Base-by-base conservation (phyloP, 2,797 vertebrate genomes). In the Decapterus maruadsi region DNA sequence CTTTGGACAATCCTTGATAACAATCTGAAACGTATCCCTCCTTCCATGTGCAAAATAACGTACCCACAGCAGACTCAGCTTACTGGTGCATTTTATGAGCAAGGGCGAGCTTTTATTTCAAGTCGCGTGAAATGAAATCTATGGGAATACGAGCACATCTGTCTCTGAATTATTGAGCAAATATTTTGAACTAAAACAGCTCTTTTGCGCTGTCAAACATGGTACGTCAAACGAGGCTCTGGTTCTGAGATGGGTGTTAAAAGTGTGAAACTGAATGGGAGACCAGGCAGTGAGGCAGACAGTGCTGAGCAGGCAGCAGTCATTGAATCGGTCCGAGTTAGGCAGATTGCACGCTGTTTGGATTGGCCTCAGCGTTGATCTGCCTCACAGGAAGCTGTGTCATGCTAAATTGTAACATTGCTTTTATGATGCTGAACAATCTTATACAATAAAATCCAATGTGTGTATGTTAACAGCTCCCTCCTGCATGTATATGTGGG, bases 101-200 rank as follows among this genome's bases (percentile, higher is more conserved):
- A 0, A 74, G 75, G 66, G 79, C 8, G 1, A 80, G 83, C 79
- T 91, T 91, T 88, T 67, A 88, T 89, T 91, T 91, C 82, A 83
- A 79, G 74, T 87, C 73, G 87, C 78, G 13, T 90, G 89, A 90
- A 93, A 93, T 92, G 54, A 87, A 92, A 93, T 93, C 87, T 90
- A 83, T 77, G 71, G 84, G 88, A 90, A 85, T 83, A 91, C 59
- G 71, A 85, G 83, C 86, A 91, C 91, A 90, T 91, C 91, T 93
- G 92, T 93, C 87, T 92, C 71, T 79, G 90, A 88, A 94, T 89
- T 91, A 91, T 89, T 93, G 88, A 89, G 83, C 85, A 91, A 93
- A 94, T 94, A 94, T 94, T 94, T 90, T 86, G 87, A 94, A 90
- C 88, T 89, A 72, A 93, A 93, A 93, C 90, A 90, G 83, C 77